Base-by-base conservation (phyloP, 2,888 invertebrate genomes). In the Drosophila recens region DNA sequence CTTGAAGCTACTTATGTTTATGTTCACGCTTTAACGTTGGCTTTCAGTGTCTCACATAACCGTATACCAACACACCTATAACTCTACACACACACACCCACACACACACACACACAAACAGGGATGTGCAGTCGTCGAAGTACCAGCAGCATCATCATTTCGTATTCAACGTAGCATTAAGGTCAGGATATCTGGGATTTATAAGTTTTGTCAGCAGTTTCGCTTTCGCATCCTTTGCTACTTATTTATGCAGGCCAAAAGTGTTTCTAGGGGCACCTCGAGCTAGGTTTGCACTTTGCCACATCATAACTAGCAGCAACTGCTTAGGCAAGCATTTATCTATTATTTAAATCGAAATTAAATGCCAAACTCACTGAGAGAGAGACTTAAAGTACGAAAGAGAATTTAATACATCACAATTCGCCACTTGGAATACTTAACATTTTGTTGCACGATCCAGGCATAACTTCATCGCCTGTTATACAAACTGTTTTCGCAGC, bases 141-240 rank as follows among this genome's bases (percentile, higher is more conserved):
- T 67, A 70, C 51, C 66, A 71, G 54, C 58, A 67, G 56, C 71
- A 76, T 73, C 90, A 87, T 81, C 86, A 90, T 89, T 90, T 87
- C 61, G 75, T 87, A 89, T 88, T 90, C 90, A 89, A 73, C 80
- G 76, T 72, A 71, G 91, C 90, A 90, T 90, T 91, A 90, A 87
- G 90, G 87, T 86, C 90, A 90, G 90, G 82, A 90, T 89, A 90
- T 90, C 82, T 82, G 79, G 86, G 90, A 90, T 90, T 90, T 90
- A 87, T 81, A 87, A 82, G 82, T 90, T 87, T 90, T 80, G 87
- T 80, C 86, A 87, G 86, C 90, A 86, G 75, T 79, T 82, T 80
- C 76, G 63, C 68, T 80, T 73, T 80, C 79, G 34, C 70, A 76
- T 72, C 69, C 70, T 72, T 75, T 45, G 54, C 70, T 64, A 59